Conservation (phyloP, 2,888 invertebrate genomes). For the Caenorhabditis parvicauda region DNA sequence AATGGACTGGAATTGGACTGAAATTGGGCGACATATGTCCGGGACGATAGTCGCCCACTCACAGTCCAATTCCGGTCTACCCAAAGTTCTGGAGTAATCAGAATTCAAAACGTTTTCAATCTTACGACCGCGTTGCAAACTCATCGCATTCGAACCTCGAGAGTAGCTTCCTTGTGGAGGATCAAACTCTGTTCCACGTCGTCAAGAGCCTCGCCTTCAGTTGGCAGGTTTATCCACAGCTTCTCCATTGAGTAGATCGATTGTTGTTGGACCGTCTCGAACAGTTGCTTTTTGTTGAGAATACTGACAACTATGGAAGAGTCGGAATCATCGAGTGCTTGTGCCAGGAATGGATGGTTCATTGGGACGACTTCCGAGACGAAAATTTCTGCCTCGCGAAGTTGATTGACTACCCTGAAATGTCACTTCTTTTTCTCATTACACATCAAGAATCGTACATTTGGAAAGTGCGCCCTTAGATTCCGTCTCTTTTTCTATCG, state of each 20-base stretch:
- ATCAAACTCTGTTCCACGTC: constrained; percentile 31
- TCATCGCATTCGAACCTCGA: constrained; percentile 21
- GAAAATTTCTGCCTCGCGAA: constrained; percentile 43
- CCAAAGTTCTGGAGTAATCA: too few species aligned
- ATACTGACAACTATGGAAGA: constrained; percentile 48
- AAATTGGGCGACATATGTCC: too few species aligned
- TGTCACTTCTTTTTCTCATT: neutral
- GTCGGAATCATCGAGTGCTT: constrained; percentile 49
- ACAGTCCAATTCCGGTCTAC: too few species aligned
- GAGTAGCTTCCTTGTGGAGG: constrained; percentile 27
- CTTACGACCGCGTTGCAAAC: too few species aligned
- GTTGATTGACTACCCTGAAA: constrained; percentile 36
- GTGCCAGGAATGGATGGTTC: constrained; percentile 42
- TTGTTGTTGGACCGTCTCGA: constrained; percentile 18
- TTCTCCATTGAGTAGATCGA: constrained; percentile 35
- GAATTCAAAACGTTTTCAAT: too few species aligned
- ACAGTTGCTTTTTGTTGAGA: constrained; percentile 37
- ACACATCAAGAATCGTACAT: neutral
- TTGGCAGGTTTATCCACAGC: constrained; percentile 46
- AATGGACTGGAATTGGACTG: too few species aligned
- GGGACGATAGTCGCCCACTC: too few species aligned
- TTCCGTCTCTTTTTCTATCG: too few species aligned
- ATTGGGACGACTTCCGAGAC: constrained; percentile 49
- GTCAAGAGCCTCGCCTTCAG: constrained; percentile 42
- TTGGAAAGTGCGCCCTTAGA: neutral